A percentile compares a stretch with the other conserved stretches of the same genome.
Conservation (phyloP, 92 coral and sea anemone genomes). For the Phymanthus crucifer region DNA sequence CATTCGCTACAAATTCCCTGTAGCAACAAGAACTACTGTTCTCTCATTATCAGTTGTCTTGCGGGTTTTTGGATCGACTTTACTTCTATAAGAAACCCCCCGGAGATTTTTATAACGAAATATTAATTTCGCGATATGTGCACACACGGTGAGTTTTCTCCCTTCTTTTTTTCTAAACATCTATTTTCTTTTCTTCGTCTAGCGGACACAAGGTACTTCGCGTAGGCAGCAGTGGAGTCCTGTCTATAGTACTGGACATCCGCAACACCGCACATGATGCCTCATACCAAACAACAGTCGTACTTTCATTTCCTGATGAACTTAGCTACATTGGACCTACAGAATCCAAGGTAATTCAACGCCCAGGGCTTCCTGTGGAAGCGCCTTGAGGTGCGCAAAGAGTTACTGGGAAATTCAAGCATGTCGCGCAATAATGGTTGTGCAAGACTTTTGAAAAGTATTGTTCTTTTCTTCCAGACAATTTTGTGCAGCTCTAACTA, state of each 20-base stretch:
- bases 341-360: slow-evolving; percentile 14
- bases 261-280: slow-evolving; percentile 78
- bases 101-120: too few relatives aligned
- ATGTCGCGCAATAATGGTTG: not conserved
- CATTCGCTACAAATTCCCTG: too few relatives aligned
- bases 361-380: not conserved
- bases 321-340: slow-evolving; percentile 64
- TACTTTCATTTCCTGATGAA: slow-evolving; percentile 51
- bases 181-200: not conserved
- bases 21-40: too few relatives aligned
- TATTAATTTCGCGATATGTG: not conserved
- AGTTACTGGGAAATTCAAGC: not conserved
- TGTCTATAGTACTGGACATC: slow-evolving; percentile 50
- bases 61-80: too few relatives aligned
- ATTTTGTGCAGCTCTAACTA: slow-evolving; percentile 24
- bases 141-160: too few relatives aligned
- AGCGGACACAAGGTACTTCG: slow-evolving; percentile 45
- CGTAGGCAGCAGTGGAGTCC: slow-evolving; percentile 50
- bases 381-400: not conserved
- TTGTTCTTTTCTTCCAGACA: slow-evolving; percentile 9
- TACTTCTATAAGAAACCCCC: too few relatives aligned
- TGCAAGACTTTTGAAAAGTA: not conserved
- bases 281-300: slow-evolving; percentile 72
- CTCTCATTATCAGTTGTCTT: too few relatives aligned
- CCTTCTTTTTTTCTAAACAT: not conserved